Evolutionary conservation across 2,113 vertebrate genomes (phyloP).

Genomic region (Dromiciops gliroides): DNA sequence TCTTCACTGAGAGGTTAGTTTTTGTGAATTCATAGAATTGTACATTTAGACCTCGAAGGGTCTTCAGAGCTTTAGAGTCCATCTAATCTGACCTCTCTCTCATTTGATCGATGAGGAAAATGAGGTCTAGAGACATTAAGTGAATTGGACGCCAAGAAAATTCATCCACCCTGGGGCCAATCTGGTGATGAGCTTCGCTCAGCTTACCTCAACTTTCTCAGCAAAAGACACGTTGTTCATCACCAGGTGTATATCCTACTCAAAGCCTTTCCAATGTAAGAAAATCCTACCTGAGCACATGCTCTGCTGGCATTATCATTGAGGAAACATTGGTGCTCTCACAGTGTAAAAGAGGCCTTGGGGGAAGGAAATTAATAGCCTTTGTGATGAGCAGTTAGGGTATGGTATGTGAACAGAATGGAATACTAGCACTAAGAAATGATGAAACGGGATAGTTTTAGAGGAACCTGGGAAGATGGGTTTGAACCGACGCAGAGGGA

Average conservation of each 20-base stretch:
- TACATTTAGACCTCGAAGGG: neutral
- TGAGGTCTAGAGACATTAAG: neutral
- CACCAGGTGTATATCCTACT: neutral
- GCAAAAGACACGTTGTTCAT: neutral
- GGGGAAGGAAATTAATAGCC: neutral
- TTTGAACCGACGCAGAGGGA: neutral
- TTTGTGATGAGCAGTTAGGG: neutral
- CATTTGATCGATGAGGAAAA: neutral
- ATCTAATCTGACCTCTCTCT: neutral
- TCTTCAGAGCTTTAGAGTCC: neutral
- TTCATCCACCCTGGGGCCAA: neutral
- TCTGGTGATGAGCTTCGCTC: neutral
- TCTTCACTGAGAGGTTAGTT: neutral
- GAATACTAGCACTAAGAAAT: neutral
- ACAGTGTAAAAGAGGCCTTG: neutral
- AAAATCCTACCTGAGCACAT: neutral
- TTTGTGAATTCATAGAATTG: neutral
- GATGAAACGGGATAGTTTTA: neutral
- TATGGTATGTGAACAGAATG: neutral
- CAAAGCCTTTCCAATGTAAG: neutral
- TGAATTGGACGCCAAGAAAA: neutral
- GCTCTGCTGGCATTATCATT: neutral
- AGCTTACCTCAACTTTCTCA: neutral
- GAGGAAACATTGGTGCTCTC: neutral
- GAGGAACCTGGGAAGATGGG: neutral